phyloP scores from a whole-genome alignment of 2,113 vertebrate genomes.

The rat (Rattus norvegicus) region GRCr8 NC_086024.1:27598501-27599000 shows the following conservation, averaged over 20 bases:
- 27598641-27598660: background rate
- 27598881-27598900: background rate
- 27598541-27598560: background rate
- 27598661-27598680: background rate
- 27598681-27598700: conserved; percentile 29
- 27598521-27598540: background rate
- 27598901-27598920: background rate
- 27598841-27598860: background rate
- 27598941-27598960: background rate
- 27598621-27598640: conserved; percentile 30
- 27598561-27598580: background rate
- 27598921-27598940: background rate
- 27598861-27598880: background rate
- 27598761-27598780: background rate
- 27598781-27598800: background rate
- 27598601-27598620: conserved; percentile 14
- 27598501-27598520: conserved; percentile 4
- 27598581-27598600: background rate
- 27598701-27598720: background rate
- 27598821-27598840: background rate
- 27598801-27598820: background rate
- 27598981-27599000: background rate
- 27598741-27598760: background rate
- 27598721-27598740: background rate
- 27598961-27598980: background rate